phyloP scores from a whole-genome alignment of 2,113 vertebrate genomes.

The Syrmaticus mikado region DNA sequence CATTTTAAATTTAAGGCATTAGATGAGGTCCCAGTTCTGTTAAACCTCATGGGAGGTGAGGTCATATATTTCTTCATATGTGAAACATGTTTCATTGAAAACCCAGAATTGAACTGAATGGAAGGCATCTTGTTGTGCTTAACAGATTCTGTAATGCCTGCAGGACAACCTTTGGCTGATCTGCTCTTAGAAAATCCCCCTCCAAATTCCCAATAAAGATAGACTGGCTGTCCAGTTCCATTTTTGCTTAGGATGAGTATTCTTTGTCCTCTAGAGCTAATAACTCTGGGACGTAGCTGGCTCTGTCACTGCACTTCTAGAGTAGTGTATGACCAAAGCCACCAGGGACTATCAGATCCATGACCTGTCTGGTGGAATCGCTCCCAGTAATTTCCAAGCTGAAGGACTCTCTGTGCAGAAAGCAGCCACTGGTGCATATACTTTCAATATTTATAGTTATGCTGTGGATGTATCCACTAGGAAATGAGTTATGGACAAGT shows the following conservation, averaged over 20 bases:
- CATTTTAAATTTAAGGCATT: not conserved
- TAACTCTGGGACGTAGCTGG: not conserved
- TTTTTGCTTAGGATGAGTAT: not conserved
- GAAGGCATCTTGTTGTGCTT: not conserved
- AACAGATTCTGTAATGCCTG: not conserved
- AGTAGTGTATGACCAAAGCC: not conserved
- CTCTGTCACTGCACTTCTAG: not conserved
- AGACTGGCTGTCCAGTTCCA: not conserved
- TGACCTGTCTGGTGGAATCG: not conserved
- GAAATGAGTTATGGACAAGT: accelerated
- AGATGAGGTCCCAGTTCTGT: not conserved
- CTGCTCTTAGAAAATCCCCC: not conserved
- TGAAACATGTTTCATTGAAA: not conserved
- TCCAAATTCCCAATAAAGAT: not conserved
- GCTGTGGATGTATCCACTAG: not conserved
- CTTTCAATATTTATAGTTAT: not conserved
- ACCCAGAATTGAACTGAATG: not conserved
- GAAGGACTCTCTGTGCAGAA: not conserved
- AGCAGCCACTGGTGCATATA: not conserved
- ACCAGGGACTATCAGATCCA: not conserved
- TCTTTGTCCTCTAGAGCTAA: not conserved
- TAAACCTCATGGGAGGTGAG: not conserved
- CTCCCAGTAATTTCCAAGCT: not conserved
- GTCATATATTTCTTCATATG: not conserved
- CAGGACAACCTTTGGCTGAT: not conserved